Percentiles rank a stretch among this genome's conserved stretches.
phyloP scores from a whole-genome alignment of 2,888 invertebrate species.

The Tryphoninae sp. region DNA sequence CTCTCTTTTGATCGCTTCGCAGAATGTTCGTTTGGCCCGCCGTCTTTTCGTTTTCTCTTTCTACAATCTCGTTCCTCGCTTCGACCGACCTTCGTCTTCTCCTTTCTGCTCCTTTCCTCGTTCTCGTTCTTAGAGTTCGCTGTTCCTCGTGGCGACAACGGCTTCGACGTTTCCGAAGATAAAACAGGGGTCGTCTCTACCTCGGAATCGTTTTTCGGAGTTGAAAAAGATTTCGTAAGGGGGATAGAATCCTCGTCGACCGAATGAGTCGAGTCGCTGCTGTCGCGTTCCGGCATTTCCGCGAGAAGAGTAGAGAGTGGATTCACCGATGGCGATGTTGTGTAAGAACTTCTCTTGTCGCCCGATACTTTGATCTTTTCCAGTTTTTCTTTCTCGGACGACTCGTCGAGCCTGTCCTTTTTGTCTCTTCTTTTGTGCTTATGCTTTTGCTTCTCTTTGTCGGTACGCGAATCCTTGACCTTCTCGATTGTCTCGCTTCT shows the following conservation, averaged over 20 bases:
- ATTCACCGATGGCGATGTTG: slow-evolving; percentile 80
- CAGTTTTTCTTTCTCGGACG: slow-evolving; percentile 84
- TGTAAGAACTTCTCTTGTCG: slow-evolving; percentile 72
- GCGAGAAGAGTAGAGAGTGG: slow-evolving; percentile 78
- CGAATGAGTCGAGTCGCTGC: slow-evolving; percentile 76
- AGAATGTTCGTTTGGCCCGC: slow-evolving; percentile 72
- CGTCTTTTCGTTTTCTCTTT: slow-evolving; percentile 76
- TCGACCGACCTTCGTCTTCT: slow-evolving; percentile 73
- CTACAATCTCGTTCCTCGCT: slow-evolving; percentile 81
- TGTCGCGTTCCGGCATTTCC: slow-evolving; percentile 75
- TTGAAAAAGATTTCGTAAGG: slow-evolving; percentile 65
- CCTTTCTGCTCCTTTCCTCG: slow-evolving; percentile 65
- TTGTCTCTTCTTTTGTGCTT: slow-evolving; percentile 83
- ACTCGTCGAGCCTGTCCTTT: slow-evolving; percentile 86
- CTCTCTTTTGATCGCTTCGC: slow-evolving; percentile 72
- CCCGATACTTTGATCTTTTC: slow-evolving; percentile 77
- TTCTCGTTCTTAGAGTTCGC: slow-evolving; percentile 70
- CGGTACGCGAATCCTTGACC: slow-evolving; percentile 71
- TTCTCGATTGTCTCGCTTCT: slow-evolving; percentile 69
- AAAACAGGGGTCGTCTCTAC: slow-evolving; percentile 26
- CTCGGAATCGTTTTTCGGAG: slow-evolving; percentile 68
- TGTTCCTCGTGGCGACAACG: slow-evolving; percentile 77
- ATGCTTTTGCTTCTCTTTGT: slow-evolving; percentile 81
- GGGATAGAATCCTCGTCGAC: slow-evolving; percentile 73
- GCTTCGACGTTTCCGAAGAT: slow-evolving; percentile 69